Percentiles rank a stretch among this genome's conserved stretches.
phyloP scores from a whole-genome alignment of 2,888 invertebrate genomes.

The Neoitamus cyanurus region DNA sequence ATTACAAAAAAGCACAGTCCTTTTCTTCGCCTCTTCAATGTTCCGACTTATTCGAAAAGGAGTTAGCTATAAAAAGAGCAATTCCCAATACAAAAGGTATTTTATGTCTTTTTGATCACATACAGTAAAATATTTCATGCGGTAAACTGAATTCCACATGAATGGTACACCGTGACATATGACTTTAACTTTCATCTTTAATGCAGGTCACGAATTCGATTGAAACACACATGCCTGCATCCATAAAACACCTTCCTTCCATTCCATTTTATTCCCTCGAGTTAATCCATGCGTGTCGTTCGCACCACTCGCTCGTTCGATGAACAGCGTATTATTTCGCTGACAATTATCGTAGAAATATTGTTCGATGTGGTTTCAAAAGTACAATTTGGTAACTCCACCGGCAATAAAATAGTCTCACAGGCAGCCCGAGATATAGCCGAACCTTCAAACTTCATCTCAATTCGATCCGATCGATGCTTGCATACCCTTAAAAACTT shows the following conservation, averaged over 20 bases:
- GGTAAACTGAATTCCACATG: background rate
- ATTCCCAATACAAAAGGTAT: background rate
- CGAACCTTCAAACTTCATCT: background rate
- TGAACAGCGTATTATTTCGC: background rate
- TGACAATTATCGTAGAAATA: background rate
- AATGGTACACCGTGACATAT: background rate
- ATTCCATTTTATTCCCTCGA: background rate
- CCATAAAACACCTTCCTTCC: background rate
- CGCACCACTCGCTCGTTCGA: background rate
- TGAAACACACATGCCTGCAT: background rate
- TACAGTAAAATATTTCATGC: background rate
- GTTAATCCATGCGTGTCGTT: background rate
- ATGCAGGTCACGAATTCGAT: background rate
- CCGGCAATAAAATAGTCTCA: background rate
- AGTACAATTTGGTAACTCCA: background rate
- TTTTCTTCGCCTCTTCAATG: too few species aligned
- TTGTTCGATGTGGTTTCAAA: background rate
- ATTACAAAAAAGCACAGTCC: too few species aligned
- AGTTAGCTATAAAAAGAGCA: too few species aligned
- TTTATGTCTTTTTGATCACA: background rate
- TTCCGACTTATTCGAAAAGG: too few species aligned
- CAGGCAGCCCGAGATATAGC: background rate
- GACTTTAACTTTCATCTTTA: background rate
- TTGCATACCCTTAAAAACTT: background rate
- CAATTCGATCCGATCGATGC: background rate